Base-by-base conservation (phyloP, 2,113 vertebrate genomes). In the Australoheros scitulus region DNA sequence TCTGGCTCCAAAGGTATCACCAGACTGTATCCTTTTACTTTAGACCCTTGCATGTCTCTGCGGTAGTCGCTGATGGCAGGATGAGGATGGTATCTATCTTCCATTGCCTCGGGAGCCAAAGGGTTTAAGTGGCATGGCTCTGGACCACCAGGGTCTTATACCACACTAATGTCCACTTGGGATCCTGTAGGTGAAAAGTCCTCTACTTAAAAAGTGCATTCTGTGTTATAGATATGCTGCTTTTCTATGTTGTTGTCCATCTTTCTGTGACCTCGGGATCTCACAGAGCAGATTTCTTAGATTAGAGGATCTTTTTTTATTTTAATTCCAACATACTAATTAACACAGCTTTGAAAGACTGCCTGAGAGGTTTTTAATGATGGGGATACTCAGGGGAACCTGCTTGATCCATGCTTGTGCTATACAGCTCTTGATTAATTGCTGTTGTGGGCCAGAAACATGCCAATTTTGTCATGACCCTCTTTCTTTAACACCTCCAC, bases 301-400 rank as follows among this genome's bases (percentile, higher is more conserved):
- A 18, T 72, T 32, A 20, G 65, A 32, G 18, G 43, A 70, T 70
- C 3, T 1, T 20, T 29, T 29, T 50, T 57, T 47, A 29, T 75
- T 89, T 86, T 70, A 76, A 86, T 84, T 87, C 76, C n/a, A 75
- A 41, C 55, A 57, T 57, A 68, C 68, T 88, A 88, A 89, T 89
- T 80, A 84, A 86, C 5, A n/a, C 32, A 74, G 65, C 64, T 82
- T 72, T 72, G 47, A 52, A 17, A 72, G 26, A 1, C 47, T 72
- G 47, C 18, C 47, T 72, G 63, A 72, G 82, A 82, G 81, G 47
- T 47, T 88, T 86, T 81, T 79, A 78, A 82, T 89, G 90, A 82
- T 78, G 85, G 81, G 34, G 47, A 52, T 72, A 61, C 79, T 87
- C 63, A 15, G 26, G 65, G 65, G 65, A 52, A 72, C 26, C 65